Evolutionary conservation across 2,113 vertebrate species (phyloP).

Genomic region (Cinclus cinclus): DNA sequence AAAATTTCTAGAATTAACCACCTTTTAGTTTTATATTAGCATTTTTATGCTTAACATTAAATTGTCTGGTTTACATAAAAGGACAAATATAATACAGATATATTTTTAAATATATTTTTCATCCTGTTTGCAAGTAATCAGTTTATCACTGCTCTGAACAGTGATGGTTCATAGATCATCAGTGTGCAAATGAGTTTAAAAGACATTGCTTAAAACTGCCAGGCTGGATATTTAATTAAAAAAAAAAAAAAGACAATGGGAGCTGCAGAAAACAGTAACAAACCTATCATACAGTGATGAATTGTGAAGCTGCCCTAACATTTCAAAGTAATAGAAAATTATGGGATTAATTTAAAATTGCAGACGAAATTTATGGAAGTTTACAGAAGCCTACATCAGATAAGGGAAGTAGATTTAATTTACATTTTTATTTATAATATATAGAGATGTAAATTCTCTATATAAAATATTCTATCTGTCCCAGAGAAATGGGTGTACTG

Average conservation of each 20-base stretch:
- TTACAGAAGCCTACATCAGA: not conserved
- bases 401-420: not conserved
- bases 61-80: not conserved
- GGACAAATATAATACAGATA: not conserved
- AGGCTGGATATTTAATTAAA: constrained; percentile 21
- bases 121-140: not conserved
- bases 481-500: not conserved
- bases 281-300: not conserved
- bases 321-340: constrained; percentile 34
- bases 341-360: constrained; percentile 58
- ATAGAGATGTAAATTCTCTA: not conserved
- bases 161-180: constrained; percentile 4
- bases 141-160: constrained; percentile 21
- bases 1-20: not conserved
- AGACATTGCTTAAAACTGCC: constrained; percentile 34
- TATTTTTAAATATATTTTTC: not conserved
- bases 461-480: not conserved
- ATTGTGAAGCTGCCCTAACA: constrained; percentile 16
- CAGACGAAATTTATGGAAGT: not conserved
- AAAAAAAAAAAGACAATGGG: constrained; percentile 3
- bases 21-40: not conserved
- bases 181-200: constrained; percentile 43
- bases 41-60: not conserved
- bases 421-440: not conserved
- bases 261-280: constrained; percentile 50